Conservation (phyloP, 2,113 vertebrate species). For the Panthera tigris region DNA sequence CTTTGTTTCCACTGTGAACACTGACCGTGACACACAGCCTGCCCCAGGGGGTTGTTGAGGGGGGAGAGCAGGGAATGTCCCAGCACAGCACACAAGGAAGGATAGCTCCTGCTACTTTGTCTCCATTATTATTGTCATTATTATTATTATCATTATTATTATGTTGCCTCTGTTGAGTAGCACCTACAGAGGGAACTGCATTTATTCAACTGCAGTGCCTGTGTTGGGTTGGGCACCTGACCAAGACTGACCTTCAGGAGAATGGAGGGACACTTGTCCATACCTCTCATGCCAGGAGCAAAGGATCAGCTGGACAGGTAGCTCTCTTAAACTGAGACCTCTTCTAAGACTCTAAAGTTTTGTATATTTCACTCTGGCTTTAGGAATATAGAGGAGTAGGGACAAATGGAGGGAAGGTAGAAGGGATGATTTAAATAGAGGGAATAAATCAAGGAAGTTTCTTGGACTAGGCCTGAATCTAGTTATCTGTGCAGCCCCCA, state of each 20-base stretch:
- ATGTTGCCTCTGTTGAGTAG: not conserved
- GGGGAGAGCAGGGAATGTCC: not conserved
- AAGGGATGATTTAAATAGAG: not conserved
- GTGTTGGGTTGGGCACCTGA: not conserved
- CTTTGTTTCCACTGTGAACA: not conserved
- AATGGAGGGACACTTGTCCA: fast-evolving
- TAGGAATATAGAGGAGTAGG: not conserved
- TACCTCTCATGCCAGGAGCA: not conserved
- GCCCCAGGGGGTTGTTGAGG: too few species aligned
- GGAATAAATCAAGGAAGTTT: not conserved
- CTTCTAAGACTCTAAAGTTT: not conserved
- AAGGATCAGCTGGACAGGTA: not conserved
- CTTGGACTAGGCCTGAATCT: not conserved
- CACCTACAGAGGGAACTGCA: not conserved
- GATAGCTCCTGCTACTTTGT: not conserved
- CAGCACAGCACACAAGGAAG: not conserved
- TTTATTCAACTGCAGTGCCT: not conserved
- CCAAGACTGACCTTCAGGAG: not conserved
- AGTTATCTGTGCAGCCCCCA: not conserved
- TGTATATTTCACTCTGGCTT: not conserved
- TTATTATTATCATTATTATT: too few species aligned
- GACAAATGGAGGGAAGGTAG: not conserved
- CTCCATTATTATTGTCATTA: too few species aligned
- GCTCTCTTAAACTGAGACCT: not conserved
- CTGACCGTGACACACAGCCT: not conserved